Evolutionary conservation across 2,113 vertebrate species (phyloP), one percentile per base, ranked within the genome.

Genomic region (Ondatra zibethicus): DNA sequence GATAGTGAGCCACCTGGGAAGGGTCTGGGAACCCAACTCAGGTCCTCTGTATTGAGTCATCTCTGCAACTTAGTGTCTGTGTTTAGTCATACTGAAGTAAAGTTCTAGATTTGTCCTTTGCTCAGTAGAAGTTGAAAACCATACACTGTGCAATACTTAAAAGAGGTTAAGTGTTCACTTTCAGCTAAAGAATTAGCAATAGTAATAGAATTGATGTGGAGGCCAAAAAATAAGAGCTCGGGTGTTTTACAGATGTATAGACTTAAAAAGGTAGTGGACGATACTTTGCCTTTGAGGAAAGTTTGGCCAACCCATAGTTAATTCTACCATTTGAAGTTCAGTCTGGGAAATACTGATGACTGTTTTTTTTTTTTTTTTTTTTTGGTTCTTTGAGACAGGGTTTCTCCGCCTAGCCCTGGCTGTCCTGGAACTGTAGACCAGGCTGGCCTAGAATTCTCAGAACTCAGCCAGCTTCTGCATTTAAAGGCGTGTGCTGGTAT

Each of bases 31-130:
- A 31, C 58, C 39, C 58, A 65, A 31, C 14, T 85, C 39, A 29
- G 39, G 27, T 45, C 82, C 82, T 45, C 55, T 61, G 55, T 14
- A 42, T 39, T 42, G 25, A 84, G 25, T 25, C 25, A 29, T 42
- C 61, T 66, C 17, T 52, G 61, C 42, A 45, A 31, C 39, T 25
- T n/a, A 45, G 45, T 33, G 61, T 65, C 61, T 29, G 11, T 84
- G 13, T 11, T 85, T 89, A 63, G 29, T 89, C 77, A 42, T 58
- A 77, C 58, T 65, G 25, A 88, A 81, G 10, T 76, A 89, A 84
- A 93, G 16, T 55, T 93, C 82, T 94, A 25, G 47, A n/a, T 95
- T 68, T 96, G 10, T 91, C 39, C 47, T 96, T 95, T 94, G 72
- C 61, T 90, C 68, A 73, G 16, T 81, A 94, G 63, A 50, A 76